A percentile compares a stretch with the other conserved stretches of the same genome.
Conservation (phyloP, 2,113 vertebrate species). For the Lamprotornis superbus region DNA sequence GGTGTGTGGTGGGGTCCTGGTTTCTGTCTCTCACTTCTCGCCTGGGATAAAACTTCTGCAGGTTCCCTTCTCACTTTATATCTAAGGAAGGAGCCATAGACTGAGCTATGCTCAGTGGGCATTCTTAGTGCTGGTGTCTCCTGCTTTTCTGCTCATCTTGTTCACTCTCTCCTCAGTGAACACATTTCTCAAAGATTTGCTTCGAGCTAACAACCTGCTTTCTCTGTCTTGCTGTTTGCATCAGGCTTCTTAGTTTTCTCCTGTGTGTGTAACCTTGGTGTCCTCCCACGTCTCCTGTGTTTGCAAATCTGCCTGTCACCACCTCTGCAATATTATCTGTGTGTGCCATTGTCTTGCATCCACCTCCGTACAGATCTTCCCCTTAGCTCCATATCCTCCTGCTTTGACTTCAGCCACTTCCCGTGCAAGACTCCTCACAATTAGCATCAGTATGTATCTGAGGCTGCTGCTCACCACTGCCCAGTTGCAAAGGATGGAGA, state of each 20-base stretch:
- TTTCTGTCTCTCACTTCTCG: not conserved
- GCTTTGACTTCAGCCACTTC: not conserved
- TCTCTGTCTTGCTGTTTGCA: not conserved
- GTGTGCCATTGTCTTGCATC: constrained; percentile 18
- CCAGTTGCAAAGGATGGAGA: not conserved
- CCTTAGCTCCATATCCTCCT: not conserved
- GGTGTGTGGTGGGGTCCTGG: constrained; percentile 63
- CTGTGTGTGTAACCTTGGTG: constrained; percentile 34
- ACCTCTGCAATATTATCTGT: constrained; percentile 43
- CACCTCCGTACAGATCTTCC: not conserved
- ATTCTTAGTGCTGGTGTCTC: not conserved
- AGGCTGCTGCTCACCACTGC: not conserved
- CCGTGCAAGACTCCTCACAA: not conserved
- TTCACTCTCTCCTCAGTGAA: not conserved
- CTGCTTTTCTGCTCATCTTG: not conserved
- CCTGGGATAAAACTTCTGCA: not conserved
- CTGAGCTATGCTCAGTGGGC: not conserved
- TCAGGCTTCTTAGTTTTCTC: constrained; percentile 22
- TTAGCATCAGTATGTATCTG: not conserved
- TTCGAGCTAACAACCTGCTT: not conserved
- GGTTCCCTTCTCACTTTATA: not conserved
- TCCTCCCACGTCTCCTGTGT: constrained; percentile 54
- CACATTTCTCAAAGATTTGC: not conserved
- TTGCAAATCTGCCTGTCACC: constrained; percentile 65
- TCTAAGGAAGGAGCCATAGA: not conserved